These are phyloP conservation scores for Tachina fera DNA, from an alignment of 2,888 invertebrate genomes.

Conservation along the genomic window DNA sequence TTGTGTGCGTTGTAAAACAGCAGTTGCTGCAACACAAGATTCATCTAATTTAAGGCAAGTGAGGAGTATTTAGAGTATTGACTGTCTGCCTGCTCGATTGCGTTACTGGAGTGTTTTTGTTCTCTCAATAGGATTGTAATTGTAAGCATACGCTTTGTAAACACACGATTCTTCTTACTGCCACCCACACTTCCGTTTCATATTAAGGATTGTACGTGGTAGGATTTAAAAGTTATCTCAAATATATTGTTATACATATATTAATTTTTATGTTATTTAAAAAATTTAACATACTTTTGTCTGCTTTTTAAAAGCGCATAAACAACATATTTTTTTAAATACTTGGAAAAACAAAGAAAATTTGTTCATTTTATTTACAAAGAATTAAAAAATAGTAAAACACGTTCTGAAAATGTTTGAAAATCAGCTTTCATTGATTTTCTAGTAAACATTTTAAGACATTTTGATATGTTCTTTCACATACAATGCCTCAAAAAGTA, in stretches of 20 bases:
- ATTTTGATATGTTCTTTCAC: too few species aligned
- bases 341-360: too few species aligned
- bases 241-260: not conserved
- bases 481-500: too few species aligned
- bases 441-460: too few species aligned
- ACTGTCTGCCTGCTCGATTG: not conserved
- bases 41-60: constrained; percentile 43
- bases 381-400: too few species aligned
- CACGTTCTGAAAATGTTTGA: too few species aligned
- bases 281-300: too few species aligned
- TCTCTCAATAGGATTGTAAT: constrained; percentile 56
- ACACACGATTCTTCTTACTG: constrained; percentile 44
- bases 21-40: constrained; percentile 4
- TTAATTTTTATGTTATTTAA: too few species aligned
- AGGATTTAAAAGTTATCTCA: constrained; percentile 10
- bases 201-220: constrained; percentile 16
- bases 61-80: constrained; percentile 11
- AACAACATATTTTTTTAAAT: too few species aligned
- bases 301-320: too few species aligned
- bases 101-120: constrained; percentile 13
- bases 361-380: too few species aligned
- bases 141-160: constrained; percentile 62
- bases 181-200: constrained; percentile 67
- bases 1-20: constrained; percentile 15
- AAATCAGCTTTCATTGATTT: too few species aligned